Percentiles rank a stretch among this genome's conserved stretches.
phyloP scores from a whole-genome alignment of 2,888 invertebrate species.

The Lasioglossum zephyrum region DNA sequence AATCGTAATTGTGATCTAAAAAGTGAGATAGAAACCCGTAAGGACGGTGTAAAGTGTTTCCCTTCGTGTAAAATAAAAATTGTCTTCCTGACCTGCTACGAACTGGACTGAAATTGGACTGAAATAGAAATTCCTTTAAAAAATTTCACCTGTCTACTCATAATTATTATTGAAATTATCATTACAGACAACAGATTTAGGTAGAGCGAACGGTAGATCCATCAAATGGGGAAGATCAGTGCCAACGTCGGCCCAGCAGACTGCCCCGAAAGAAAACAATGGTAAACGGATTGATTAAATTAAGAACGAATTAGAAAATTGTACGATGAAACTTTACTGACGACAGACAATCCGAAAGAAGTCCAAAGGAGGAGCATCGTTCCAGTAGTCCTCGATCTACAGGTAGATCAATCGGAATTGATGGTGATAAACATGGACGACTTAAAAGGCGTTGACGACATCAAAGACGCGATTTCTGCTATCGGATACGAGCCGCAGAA shows the following conservation, averaged over 20 bases:
- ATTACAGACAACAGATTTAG: not conserved
- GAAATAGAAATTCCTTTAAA: no score
- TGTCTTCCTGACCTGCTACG: no score
- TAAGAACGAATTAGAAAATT: not conserved
- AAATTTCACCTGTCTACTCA: no score
- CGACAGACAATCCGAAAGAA: slow-evolving; percentile 1
- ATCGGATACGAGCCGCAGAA: slow-evolving; percentile 77
- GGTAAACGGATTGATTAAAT: slow-evolving; percentile 5
- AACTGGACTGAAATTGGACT: no score
- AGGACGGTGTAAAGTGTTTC: not conserved
- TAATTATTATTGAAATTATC: not conserved
- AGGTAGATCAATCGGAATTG: slow-evolving; percentile 54
- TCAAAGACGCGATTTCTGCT: slow-evolving; percentile 71
- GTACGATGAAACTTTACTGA: not conserved
- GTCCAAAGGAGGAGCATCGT: no score
- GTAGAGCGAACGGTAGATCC: not conserved
- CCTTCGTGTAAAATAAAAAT: not conserved
- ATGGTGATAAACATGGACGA: slow-evolving; percentile 40
- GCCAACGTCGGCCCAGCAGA: not conserved
- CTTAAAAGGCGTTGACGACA: slow-evolving; percentile 66
- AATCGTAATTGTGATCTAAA: not conserved
- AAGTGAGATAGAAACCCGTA: not conserved
- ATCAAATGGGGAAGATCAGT: not conserved
- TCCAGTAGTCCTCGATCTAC: slow-evolving; percentile 49
- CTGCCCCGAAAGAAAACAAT: slow-evolving; percentile 33